Percentiles rank a stretch among this genome's conserved stretches.
These are phyloP conservation scores for Dipodomys ordii DNA, from an alignment of 2,113 vertebrate genomes.

Conservation along the genomic window DNA sequence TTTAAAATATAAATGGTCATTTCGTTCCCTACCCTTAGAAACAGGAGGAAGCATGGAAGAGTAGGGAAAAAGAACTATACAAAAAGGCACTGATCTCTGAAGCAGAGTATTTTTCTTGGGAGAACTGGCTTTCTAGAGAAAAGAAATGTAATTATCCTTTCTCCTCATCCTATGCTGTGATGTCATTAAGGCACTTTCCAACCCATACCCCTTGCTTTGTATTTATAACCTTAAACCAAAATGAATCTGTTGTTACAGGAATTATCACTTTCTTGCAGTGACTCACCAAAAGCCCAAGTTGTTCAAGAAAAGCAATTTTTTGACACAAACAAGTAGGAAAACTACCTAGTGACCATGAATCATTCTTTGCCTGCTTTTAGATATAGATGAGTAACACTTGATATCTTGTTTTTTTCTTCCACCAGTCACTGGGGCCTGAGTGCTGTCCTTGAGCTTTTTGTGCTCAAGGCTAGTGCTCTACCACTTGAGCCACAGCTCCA, in stretches of 20 bases:
- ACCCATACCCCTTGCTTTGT: slow-evolving; percentile 81
- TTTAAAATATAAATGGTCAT: slow-evolving; percentile 80
- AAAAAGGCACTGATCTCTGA: slow-evolving; percentile 76
- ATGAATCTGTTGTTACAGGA: slow-evolving; percentile 82
- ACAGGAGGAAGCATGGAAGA: slow-evolving; percentile 50
- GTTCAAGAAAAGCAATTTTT: slow-evolving; percentile 31
- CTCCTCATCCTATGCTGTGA: slow-evolving; percentile 82
- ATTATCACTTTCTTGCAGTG: slow-evolving; percentile 80
- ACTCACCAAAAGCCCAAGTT: slow-evolving; percentile 59
- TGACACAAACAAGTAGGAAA: slow-evolving; percentile 42
- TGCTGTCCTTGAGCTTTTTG: too few species aligned
- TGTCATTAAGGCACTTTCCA: slow-evolving; percentile 83
- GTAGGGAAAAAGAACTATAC: slow-evolving; percentile 49
- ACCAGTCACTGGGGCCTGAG: too few species aligned
- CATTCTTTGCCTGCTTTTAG: neutral
- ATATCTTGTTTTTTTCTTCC: neutral
- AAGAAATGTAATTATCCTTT: slow-evolving; percentile 85
- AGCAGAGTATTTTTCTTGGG: slow-evolving; percentile 76
- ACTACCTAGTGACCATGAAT: neutral
- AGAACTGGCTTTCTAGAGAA: slow-evolving; percentile 84
- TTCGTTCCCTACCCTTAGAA: neutral
- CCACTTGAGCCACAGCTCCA: too few species aligned
- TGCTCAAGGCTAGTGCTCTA: too few species aligned
- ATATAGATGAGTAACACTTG: neutral
- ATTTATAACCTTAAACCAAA: slow-evolving; percentile 84